These are phyloP conservation scores for Ceuthmochares aereus DNA, from an alignment of 2,113 vertebrate species.

Conservation along the genomic window DNA sequence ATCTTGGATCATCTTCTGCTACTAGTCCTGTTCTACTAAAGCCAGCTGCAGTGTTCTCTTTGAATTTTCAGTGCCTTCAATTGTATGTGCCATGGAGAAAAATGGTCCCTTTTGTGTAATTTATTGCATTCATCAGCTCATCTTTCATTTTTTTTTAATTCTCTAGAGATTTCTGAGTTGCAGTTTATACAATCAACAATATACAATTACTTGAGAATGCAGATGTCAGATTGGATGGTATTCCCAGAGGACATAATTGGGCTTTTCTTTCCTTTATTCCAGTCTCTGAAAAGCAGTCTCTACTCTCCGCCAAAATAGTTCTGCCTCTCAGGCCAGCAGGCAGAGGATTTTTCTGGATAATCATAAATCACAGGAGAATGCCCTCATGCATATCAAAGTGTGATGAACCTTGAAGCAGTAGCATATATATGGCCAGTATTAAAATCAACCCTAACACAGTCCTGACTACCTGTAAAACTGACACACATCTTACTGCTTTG, in stretches of 20 bases:
- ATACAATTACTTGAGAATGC: slow-evolving; percentile 10
- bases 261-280: slow-evolving; percentile 4
- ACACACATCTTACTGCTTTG: not conserved
- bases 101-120: not conserved
- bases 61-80: not conserved
- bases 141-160: not conserved
- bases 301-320: not conserved
- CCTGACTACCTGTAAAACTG: not conserved
- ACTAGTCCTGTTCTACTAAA: not conserved
- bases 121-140: not conserved
- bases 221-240: not conserved
- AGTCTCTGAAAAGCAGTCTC: not conserved
- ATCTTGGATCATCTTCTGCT: not conserved
- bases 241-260: not conserved
- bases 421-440: not conserved
- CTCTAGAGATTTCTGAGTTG: not conserved
- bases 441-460: not conserved
- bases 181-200: not conserved
- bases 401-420: not conserved
- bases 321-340: slow-evolving; percentile 10
- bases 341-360: slow-evolving; percentile 8
- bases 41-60: not conserved
- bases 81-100: not conserved
- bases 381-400: not conserved
- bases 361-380: slow-evolving; percentile 5